Percentiles rank a stretch among this genome's conserved stretches.
phyloP scores from a whole-genome alignment of 2,797 vertebrate species.

The Aselliscus stoliczkanus region DNA sequence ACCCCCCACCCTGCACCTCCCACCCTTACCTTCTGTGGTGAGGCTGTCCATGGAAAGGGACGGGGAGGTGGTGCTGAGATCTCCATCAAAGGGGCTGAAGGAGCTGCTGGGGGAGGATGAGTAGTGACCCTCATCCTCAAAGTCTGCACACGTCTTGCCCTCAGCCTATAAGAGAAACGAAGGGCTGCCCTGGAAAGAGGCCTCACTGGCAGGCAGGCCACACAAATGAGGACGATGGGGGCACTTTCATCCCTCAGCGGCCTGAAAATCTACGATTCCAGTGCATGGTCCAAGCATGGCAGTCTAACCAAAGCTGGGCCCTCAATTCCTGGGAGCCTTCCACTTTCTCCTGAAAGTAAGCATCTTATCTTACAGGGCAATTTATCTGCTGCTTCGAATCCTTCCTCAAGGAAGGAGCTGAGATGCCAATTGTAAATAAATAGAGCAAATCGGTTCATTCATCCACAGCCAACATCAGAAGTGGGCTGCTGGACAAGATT shows the following conservation, averaged over 20 bases:
- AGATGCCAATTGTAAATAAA: constrained; percentile 29
- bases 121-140: constrained; percentile 78
- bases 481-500: neutral
- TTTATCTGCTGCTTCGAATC: neutral
- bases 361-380: neutral
- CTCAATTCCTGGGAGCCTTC: neutral
- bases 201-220: fast-evolving
- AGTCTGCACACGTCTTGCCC: constrained; percentile 86
- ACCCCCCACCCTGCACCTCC: too few relatives aligned
- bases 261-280: neutral
- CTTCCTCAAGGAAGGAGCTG: neutral
- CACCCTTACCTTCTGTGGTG: constrained; percentile 87
- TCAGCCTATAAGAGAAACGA: constrained; percentile 81
- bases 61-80: constrained; percentile 77
- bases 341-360: neutral
- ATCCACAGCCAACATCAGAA: neutral
- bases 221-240: fast-evolving
- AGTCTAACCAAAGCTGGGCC: neutral
- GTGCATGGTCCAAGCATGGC: neutral
- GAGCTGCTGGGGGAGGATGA: constrained; percentile 75
- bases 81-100: constrained; percentile 67
- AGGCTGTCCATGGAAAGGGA: constrained; percentile 78
- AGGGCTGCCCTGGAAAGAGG: neutral
- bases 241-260: neutral
- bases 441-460: neutral